Percentiles rank a stretch among this genome's conserved stretches.
Evolutionary conservation across 2,888 invertebrate genomes (phyloP).

Genomic region (Cryptophagus acutangulus): DNA sequence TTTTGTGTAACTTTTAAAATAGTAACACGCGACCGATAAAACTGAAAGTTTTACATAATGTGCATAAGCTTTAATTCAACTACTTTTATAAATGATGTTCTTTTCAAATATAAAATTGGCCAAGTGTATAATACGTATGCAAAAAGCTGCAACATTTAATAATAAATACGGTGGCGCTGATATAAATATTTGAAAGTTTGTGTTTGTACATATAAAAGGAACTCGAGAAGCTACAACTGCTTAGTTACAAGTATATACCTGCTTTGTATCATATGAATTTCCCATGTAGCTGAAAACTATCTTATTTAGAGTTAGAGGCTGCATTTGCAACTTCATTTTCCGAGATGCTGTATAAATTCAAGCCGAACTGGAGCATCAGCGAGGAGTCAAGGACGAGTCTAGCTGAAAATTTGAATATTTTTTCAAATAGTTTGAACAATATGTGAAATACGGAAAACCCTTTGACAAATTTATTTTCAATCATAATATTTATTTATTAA

Average conservation of each 20-base stretch:
- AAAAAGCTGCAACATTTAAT: no score
- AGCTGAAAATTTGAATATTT: no score
- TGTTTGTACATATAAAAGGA: conserved; percentile 19
- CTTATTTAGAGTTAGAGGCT: neutral
- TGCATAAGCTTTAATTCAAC: conserved; percentile 11
- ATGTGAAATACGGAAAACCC: no score
- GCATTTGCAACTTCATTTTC: conserved; percentile 4
- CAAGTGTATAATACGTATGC: no score
- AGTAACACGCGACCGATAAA: conserved; percentile 16
- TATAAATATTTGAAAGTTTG: conserved; percentile 21
- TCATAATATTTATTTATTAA: no score
- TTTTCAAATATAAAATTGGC: conserved; percentile 14
- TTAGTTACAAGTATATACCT: conserved; percentile 20
- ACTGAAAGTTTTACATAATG: conserved; percentile 13
- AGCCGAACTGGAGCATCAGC: no score
- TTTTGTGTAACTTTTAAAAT: conserved; percentile 16
- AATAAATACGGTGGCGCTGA: conserved; percentile 22
- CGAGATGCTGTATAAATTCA: no score
- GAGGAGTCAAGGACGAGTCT: no score
- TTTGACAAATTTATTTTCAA: no score
- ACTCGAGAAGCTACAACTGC: conserved; percentile 17
- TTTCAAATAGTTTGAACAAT: no score
- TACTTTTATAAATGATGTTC: conserved; percentile 16
- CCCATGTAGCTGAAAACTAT: conserved; percentile 12
- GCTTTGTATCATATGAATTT: conserved; percentile 22